phyloP scores from a whole-genome alignment of 2,113 vertebrate genomes.

The Antennarius striatus region DNA sequence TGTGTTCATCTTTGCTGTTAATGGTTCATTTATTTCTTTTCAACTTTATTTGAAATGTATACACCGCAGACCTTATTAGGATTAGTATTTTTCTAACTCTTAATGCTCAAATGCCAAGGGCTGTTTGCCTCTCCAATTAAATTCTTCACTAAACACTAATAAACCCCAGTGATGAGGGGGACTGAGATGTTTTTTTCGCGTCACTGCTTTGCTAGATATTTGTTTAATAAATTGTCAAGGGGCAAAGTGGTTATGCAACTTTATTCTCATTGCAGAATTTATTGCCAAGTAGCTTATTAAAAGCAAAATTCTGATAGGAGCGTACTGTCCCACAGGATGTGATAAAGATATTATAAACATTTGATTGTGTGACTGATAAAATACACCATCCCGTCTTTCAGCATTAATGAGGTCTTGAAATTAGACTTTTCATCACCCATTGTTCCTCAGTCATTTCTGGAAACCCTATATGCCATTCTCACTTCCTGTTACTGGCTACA shows the following conservation, averaged over 20 bases:
- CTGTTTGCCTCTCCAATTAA: slow-evolving; percentile 45
- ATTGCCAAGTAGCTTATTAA: slow-evolving; percentile 79
- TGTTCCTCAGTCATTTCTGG: slow-evolving; percentile 41
- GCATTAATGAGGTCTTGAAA: slow-evolving; percentile 53
- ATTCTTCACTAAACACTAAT: slow-evolving; percentile 43
- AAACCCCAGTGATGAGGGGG: slow-evolving; percentile 43
- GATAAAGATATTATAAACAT: slow-evolving; percentile 68
- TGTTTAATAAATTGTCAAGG: slow-evolving; percentile 70
- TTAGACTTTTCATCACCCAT: slow-evolving; percentile 55
- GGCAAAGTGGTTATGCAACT: slow-evolving; percentile 73
- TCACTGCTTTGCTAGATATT: slow-evolving; percentile 68
- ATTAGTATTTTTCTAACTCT: slow-evolving; percentile 16
- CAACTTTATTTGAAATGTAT: slow-evolving; percentile 4
- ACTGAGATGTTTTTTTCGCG: slow-evolving; percentile 64
- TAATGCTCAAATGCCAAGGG: slow-evolving; percentile 44
- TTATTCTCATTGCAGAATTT: slow-evolving; percentile 76
- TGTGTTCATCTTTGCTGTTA: neutral
- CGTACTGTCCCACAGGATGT: slow-evolving; percentile 59
- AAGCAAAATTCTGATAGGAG: slow-evolving; percentile 64
- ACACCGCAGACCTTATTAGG: slow-evolving; percentile 9
- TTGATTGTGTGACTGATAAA: slow-evolving; percentile 68
- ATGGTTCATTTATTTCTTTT: slow-evolving; percentile 22
- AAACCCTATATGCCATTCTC: slow-evolving; percentile 28
- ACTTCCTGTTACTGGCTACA: slow-evolving; percentile 52
- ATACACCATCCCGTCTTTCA: slow-evolving; percentile 37